Base-by-base conservation (phyloP, 1,140 invertebrate species). In the Temnothorax curvispinosus region DNA sequence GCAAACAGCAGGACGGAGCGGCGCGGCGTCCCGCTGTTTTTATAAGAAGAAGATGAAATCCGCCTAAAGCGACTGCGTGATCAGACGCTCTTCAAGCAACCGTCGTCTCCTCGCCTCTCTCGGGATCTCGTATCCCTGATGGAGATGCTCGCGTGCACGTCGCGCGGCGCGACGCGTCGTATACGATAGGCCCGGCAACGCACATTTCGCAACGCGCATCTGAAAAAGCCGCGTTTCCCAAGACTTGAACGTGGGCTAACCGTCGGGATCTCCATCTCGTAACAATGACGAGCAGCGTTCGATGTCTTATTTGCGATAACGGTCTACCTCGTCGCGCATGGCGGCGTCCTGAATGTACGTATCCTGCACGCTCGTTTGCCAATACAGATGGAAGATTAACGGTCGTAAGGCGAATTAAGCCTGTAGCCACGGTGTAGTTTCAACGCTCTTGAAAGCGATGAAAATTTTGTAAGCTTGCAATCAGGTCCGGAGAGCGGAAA, bases 251-350 rank as follows among this genome's bases (percentile, higher is more conserved):
- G 64, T 69, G 76, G 41, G n/a, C 41, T 18, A 81, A 82, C 64
- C 76, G 44, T 21, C 21, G 50, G 13, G 58, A 85, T 77, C 84
- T 41, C 41, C 76, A 5, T 58, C 27, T 27, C 69, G 67, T 60
- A 87, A 87, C 77, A 84, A 84, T 87, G 85, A 84, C 77, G 77
- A 84, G 67, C 78, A 84, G 41, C 85, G 77, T 87, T 84, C 77
- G 78, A 84, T 87, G 85, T 71, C 58, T 84, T 84, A 64, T 38
- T 52, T 44, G 52, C 72, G 85, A 87, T 87, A 84, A 72, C 74
- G 35, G 47, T 78, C 27, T 60, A 74, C 18, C 65, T 27, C 80
- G 80, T 50, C 56, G 54, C 80, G 52, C 80, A 60, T 60, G 21
- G 54, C 52, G 69, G 54, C 69, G 7, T 18, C 21, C 1, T 32